phyloP scores from a whole-genome alignment of 1,140 invertebrate species.

The Micrasema minimum region DNA sequence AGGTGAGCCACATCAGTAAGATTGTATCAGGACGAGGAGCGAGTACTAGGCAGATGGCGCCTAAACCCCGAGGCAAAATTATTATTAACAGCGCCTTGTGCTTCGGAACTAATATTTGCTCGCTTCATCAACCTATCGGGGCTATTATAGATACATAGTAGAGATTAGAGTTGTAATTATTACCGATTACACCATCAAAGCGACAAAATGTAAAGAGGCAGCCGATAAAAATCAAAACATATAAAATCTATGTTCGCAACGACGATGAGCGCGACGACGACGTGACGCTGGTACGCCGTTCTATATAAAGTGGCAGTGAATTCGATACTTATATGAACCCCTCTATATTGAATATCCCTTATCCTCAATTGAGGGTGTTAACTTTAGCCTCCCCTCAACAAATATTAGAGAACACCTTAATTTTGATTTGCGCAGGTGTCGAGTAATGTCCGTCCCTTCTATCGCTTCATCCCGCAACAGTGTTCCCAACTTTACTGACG shows the following conservation, averaged over 20 bases:
- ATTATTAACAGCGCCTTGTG: constrained; percentile 1
- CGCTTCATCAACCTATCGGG: too few relatives aligned
- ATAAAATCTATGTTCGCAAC: too few relatives aligned
- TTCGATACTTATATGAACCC: too few relatives aligned
- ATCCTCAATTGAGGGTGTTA: background rate
- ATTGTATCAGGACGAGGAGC: constrained; percentile 5
- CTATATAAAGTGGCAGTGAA: too few relatives aligned
- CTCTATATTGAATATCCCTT: background rate
- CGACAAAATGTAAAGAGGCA: too few relatives aligned
- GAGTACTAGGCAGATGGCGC: constrained; percentile 5
- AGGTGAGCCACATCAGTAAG: constrained; percentile 8
- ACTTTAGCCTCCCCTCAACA: constrained; percentile 2
- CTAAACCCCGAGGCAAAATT: background rate
- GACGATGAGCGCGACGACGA: too few relatives aligned
- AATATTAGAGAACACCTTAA: constrained; percentile 17
- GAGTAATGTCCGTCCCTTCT: constrained; percentile 19
- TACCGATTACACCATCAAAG: too few relatives aligned
- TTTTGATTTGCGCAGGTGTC: constrained; percentile 38
- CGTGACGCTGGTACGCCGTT: too few relatives aligned
- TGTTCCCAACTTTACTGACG: constrained; percentile 1
- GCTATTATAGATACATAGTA: too few relatives aligned
- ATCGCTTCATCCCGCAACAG: background rate
- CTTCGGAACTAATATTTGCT: background rate
- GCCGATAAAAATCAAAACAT: too few relatives aligned
- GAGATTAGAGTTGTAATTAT: too few relatives aligned